phyloP scores from a whole-genome alignment of 2,797 vertebrate species.

The Pitangus sulphuratus region DNA sequence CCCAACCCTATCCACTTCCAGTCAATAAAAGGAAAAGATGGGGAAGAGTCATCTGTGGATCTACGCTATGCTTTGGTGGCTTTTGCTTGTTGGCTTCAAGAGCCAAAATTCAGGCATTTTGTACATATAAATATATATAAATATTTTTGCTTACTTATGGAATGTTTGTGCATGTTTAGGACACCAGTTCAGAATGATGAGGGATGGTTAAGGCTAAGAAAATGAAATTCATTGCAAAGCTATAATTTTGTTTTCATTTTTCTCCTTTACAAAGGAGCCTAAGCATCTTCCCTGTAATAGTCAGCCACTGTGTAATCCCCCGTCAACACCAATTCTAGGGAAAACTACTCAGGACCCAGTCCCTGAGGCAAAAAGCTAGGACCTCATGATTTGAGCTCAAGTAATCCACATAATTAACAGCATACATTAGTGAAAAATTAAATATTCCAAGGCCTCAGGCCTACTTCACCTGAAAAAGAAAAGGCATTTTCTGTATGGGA shows the following conservation, averaged over 20 bases:
- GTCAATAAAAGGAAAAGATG: background rate
- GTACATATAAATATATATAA: slow-evolving; percentile 52
- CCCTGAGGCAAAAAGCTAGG: slow-evolving; percentile 61
- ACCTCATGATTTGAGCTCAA: slow-evolving; percentile 39
- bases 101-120: slow-evolving; percentile 28
- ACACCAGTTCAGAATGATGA: slow-evolving; percentile 25
- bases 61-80: slow-evolving; percentile 39
- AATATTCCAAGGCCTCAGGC: background rate
- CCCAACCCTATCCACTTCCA: background rate
- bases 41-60: background rate
- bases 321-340: slow-evolving; percentile 39
- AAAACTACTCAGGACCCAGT: slow-evolving; percentile 68
- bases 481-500: background rate
- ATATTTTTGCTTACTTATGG: slow-evolving; percentile 48
- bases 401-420: slow-evolving; percentile 4
- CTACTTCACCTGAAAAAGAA: slow-evolving; percentile 5
- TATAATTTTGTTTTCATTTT: slow-evolving; percentile 31
- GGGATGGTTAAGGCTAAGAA: slow-evolving; percentile 40
- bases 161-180: slow-evolving; percentile 25
- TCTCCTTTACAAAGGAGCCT: slow-evolving; percentile 48
- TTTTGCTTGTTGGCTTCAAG: background rate
- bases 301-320: slow-evolving; percentile 63
- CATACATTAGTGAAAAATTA: background rate
- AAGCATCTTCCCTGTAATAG: slow-evolving; percentile 63
- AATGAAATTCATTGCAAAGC: slow-evolving; percentile 58